Base-by-base conservation (phyloP, 2,797 vertebrate species). In the Odontamblyopus rebecca region DNA sequence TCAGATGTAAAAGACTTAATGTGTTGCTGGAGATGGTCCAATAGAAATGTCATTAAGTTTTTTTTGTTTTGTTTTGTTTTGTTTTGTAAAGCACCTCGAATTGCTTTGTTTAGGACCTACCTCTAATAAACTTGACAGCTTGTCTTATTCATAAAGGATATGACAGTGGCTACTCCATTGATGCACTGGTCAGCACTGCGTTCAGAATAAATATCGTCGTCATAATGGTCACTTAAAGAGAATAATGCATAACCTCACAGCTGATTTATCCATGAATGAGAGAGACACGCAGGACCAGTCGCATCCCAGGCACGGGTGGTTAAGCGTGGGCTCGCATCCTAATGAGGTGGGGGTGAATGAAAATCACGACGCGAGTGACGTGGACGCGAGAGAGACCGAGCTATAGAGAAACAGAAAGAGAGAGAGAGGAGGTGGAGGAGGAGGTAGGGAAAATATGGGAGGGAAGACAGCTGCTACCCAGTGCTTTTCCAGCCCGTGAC, bases 331-430 rank as follows among this genome's bases (percentile, higher is more conserved):
- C 90, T 90, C 86, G 94, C 94, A 93, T 95, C 86, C 87, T 90
- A 91, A 94, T 92, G 90, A 91, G 74, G 86, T 83, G 91, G 92
- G 90, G 86, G 83, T 81, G 88, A 86, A 92, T 94, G 94, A 89
- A 90, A 95, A 92, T 94, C 95, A 93, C 94, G 86, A 93, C 93
- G 79, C 67, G 82, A 85, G 89, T 89, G 93, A 85, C 91, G 88
- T 89, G 85, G 82, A 75, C 70, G 86, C 73, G 89, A 50, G 65
- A 23, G 67, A 35, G 26, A 19, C 13, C 44, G 27, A 29, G 44
- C 13, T 48, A 48, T 15, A 48, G 29, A 30, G 16, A 67, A 15
- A 26, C 26, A 30, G 38, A 64, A 78, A 38, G 35, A 38, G 35
- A 38, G 35, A 80, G 86, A 93, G 89, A 91, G 86, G 90, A 91